These are phyloP conservation scores for Oryzias curvinotus DNA, from an alignment of 2,113 vertebrate species.

Conservation along the genomic window DNA sequence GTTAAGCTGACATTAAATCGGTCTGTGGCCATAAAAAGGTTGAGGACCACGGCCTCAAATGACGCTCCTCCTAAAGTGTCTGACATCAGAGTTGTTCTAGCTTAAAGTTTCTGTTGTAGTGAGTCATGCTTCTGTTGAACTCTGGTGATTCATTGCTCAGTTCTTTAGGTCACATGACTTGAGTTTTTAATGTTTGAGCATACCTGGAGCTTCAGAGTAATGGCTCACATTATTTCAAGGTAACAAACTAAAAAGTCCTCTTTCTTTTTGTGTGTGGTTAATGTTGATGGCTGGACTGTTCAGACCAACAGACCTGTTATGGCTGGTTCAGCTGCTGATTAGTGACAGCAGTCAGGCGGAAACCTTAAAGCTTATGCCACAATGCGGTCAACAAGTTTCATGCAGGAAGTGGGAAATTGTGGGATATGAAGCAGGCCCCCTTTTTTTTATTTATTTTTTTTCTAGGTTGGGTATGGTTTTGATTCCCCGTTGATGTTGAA, in stretches of 20 bases:
- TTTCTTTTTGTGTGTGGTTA: not conserved
- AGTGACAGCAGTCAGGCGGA: conserved; percentile 8
- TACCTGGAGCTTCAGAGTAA: not conserved
- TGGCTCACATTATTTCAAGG: not conserved
- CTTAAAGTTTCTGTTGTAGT: conserved; percentile 20
- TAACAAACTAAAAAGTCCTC: not conserved
- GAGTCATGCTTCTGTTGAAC: conserved; percentile 7
- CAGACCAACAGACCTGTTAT: conserved; percentile 23
- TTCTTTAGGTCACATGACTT: conserved; percentile 3
- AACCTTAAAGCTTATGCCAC: conserved; percentile 5
- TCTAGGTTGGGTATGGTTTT: no score
- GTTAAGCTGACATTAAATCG: no score
- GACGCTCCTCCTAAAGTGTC: not conserved
- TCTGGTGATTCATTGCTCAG: conserved; percentile 22
- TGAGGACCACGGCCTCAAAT: no score
- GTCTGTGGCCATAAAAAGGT: no score
- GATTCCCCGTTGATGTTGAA: not conserved
- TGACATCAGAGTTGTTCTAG: not conserved
- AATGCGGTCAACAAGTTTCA: not conserved
- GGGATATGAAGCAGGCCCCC: no score
- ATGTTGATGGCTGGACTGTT: no score
- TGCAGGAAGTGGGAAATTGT: not conserved
- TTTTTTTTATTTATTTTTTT: no score
- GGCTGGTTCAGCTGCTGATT: conserved; percentile 26
- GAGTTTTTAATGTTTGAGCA: conserved; percentile 8